Evolutionary conservation across 1,140 invertebrate genomes (phyloP).

Genomic region (Harpegnathos saltator): DNA sequence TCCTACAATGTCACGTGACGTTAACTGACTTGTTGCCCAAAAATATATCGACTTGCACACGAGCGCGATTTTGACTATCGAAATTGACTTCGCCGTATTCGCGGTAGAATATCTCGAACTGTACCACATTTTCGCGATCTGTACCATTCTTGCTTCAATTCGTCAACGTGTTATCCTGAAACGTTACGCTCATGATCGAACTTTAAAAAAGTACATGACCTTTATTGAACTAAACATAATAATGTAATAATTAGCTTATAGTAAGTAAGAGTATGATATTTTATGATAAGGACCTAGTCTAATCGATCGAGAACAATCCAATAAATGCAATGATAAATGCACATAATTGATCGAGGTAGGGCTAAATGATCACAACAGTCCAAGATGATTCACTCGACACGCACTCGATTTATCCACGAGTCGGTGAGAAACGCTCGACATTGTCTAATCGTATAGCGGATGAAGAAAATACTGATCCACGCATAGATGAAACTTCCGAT

Average conservation of each 20-base stretch:
- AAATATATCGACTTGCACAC: slow-evolving; percentile 53
- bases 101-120: not conserved
- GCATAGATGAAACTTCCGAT: not conserved
- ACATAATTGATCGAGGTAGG: slow-evolving; percentile 26
- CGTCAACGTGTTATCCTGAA: too few species aligned
- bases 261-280: too few species aligned
- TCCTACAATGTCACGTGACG: slow-evolving; percentile 62
- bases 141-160: slow-evolving; percentile 2
- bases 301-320: too few species aligned
- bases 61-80: slow-evolving; percentile 6
- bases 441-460: not conserved
- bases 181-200: too few species aligned
- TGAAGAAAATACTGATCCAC: not conserved
- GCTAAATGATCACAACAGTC: not conserved
- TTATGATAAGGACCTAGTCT: too few species aligned
- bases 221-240: too few species aligned
- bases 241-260: too few species aligned
- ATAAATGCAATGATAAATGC: not conserved
- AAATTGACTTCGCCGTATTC: not conserved
- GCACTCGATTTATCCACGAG: not conserved
- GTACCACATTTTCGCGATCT: not conserved
- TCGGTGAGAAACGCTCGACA: not conserved
- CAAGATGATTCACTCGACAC: not conserved
- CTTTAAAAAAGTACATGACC: too few species aligned
- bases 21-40: slow-evolving; percentile 60